phyloP scores from a whole-genome alignment of 2,113 vertebrate genomes.

The Girardinichthys multiradiatus region DNA sequence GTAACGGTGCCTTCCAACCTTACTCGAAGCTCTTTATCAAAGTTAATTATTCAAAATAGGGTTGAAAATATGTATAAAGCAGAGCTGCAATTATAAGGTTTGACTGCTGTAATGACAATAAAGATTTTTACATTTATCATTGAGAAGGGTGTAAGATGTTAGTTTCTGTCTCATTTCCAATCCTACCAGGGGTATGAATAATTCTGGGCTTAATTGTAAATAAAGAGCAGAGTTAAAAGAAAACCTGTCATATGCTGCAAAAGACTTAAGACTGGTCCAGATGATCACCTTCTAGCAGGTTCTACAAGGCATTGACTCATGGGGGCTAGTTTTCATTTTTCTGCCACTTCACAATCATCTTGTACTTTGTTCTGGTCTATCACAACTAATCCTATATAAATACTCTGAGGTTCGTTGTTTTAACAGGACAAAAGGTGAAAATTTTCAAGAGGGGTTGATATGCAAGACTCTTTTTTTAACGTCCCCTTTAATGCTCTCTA shows the following conservation, averaged over 20 bases:
- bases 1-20: too few species aligned
- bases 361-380: background rate
- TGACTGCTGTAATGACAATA: too few species aligned
- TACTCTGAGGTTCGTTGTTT: background rate
- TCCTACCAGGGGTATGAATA: too few species aligned
- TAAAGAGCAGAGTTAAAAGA: background rate
- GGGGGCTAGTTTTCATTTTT: background rate
- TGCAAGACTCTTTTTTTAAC: background rate
- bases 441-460: background rate
- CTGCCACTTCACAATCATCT: background rate
- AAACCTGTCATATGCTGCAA: background rate
- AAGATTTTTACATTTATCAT: too few species aligned
- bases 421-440: background rate
- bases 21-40: too few species aligned
- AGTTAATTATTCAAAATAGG: background rate
- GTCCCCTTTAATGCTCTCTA: background rate
- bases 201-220: background rate
- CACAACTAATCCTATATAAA: background rate
- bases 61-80: background rate
- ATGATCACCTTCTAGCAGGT: background rate
- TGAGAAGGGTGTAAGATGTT: too few species aligned
- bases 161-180: too few species aligned
- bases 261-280: background rate
- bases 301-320: background rate
- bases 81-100: too few species aligned